These are phyloP conservation scores for Rynchops niger DNA, from an alignment of 2,113 vertebrate species.

Conservation along the genomic window DNA sequence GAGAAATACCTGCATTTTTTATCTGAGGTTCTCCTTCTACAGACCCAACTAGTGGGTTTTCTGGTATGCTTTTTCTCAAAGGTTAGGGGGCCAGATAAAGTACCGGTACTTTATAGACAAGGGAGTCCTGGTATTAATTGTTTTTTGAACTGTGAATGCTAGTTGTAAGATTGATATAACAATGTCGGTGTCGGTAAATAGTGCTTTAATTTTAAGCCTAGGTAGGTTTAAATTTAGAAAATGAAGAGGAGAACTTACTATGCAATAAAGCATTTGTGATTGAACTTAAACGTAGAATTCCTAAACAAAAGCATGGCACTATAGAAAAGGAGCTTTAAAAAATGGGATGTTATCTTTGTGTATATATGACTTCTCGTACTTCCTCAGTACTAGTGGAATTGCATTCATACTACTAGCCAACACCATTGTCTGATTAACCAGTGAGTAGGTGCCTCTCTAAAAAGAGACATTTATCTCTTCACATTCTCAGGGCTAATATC, in stretches of 20 bases:
- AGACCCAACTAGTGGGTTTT: not conserved
- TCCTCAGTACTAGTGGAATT: not conserved
- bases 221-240: not conserved
- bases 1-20: not conserved
- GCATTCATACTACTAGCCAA: not conserved
- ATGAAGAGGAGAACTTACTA: rapidly evolving
- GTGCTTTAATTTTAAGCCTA: not conserved
- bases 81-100: not conserved
- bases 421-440: not conserved
- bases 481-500: not conserved
- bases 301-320: not conserved
- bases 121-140: not conserved
- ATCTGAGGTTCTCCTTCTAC: not conserved
- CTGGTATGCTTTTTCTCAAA: not conserved
- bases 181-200: not conserved
- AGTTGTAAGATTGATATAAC: not conserved
- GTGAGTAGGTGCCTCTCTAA: not conserved
- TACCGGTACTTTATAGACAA: not conserved
- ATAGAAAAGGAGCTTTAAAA: not conserved
- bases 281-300: not conserved
- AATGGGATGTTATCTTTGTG: not conserved
- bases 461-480: not conserved
- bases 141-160: not conserved
- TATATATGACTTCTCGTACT: rapidly evolving
- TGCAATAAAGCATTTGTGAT: not conserved